Evolutionary conservation across 1,140 invertebrate species (phyloP), one percentile per base, ranked within the genome.

Genomic region (Hormaphis cornu): DNA sequence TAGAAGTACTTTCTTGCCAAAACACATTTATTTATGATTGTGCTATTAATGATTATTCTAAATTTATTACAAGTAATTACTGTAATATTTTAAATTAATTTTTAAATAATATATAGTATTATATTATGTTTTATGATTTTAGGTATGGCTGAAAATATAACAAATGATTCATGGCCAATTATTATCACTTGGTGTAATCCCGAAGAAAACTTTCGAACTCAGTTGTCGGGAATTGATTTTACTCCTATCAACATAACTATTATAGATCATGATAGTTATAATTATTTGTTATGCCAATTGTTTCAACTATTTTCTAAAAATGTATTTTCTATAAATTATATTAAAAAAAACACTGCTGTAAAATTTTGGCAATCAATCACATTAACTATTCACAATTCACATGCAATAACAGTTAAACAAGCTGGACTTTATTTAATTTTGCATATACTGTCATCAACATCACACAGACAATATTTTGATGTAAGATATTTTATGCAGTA

Each of bases 1-100:
- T 66, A 7, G 59, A 66, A 66, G 59, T 66, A 46, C 59, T 66
- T 66, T 66, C 59, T 14, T 66, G 59, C 18, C 59, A 66, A 66
- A 66, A 66, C 7, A 48, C 16, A 8, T 66, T 33, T 24, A 66
- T 66, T 20, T 66, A 66, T 24, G 59, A 66, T 46, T 66, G 59
- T 66, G 59, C 59, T 22, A 66, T 66, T 66, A 66, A 46, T 66
- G 59, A 33, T 46, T 66, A 66, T 66, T 44, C 59, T 35, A 66
- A 66, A 46, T 66, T 66, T 50, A 66, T 66, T 24, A 66, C 42
- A 66, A 66, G 59, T 66, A 66, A 50, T 66, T 3, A 66, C 26
- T 54, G 0, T 8, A 33, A 1, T 54, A n/a, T 6, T 30, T 54
- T 2, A 24, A 37, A 40, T 2, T n/a, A 18, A 7, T 44, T 16